These are phyloP conservation scores for Halcyon leucocephala DNA, from an alignment of 2,797 vertebrate genomes.

Conservation along the genomic window DNA sequence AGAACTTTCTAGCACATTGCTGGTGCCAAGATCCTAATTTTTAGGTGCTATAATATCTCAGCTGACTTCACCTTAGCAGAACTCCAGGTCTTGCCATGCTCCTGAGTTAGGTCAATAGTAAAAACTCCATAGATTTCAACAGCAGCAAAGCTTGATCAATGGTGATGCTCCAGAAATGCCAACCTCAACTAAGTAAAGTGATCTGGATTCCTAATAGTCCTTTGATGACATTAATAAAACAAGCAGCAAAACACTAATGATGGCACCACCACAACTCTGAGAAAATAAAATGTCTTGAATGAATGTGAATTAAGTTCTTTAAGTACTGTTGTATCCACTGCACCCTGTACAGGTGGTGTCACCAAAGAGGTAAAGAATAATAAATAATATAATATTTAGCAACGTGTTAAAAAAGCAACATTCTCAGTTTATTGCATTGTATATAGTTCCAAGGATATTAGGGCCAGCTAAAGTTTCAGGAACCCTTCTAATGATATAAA, in stretches of 20 bases:
- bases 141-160: neutral
- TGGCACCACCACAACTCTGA: neutral
- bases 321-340: neutral
- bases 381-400: neutral
- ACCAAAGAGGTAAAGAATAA: neutral
- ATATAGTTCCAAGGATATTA: slow-evolving; percentile 48
- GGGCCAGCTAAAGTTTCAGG: slow-evolving; percentile 56
- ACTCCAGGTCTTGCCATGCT: neutral
- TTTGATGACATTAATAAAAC: neutral
- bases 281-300: neutral
- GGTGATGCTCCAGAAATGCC: neutral
- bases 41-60: neutral
- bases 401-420: neutral
- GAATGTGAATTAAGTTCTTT: neutral
- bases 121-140: neutral
- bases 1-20: neutral
- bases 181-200: neutral
- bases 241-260: neutral
- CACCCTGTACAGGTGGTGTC: neutral
- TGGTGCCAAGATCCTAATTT: neutral
- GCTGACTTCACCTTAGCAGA: neutral
- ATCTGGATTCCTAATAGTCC: neutral
- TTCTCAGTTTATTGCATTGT: neutral
- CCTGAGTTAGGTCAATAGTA: neutral
- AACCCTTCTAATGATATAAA: slow-evolving; percentile 47